These are phyloP conservation scores for Oryctolagus cuniculus DNA, from an alignment of 2,113 vertebrate species.

Conservation along the genomic window DNA sequence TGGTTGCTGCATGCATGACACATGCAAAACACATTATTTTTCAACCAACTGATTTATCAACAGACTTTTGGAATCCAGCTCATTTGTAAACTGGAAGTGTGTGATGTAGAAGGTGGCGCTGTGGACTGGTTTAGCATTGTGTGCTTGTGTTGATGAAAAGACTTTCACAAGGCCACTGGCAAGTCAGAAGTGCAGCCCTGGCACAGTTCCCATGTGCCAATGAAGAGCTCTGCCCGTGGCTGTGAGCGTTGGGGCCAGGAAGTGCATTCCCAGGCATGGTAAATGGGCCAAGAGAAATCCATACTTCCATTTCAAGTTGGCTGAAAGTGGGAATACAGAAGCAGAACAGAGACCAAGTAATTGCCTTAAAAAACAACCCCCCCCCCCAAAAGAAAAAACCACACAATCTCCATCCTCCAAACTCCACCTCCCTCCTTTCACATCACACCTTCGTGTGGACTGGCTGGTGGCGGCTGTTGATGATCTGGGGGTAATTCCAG, in stretches of 20 bases:
- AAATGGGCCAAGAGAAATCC: slow-evolving; percentile 43
- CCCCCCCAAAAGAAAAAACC: too few relatives aligned
- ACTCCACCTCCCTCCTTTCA: not conserved
- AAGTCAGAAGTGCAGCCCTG: not conserved
- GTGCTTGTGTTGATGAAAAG: not conserved
- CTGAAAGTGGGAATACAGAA: slow-evolving; percentile 53
- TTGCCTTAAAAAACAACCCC: not conserved
- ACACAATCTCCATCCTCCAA: not conserved
- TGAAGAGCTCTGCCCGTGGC: not conserved
- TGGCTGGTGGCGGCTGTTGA: not conserved
- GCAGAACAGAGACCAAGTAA: not conserved
- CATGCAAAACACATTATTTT: not conserved
- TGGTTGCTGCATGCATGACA: not conserved
- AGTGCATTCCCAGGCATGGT: slow-evolving; percentile 56
- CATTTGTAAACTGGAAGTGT: not conserved
- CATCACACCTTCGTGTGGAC: not conserved
- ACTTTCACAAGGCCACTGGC: not conserved
- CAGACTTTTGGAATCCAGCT: not conserved
- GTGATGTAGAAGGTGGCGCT: not conserved
- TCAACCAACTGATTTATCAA: not conserved
- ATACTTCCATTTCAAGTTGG: slow-evolving; percentile 20
- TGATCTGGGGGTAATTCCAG: not conserved
- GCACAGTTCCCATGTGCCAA: not conserved
- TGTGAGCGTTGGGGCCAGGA: not conserved
- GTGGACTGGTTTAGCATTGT: slow-evolving; percentile 43